phyloP scores from a whole-genome alignment of 1,140 invertebrate species.

The Matsumurasca onukii region DNA sequence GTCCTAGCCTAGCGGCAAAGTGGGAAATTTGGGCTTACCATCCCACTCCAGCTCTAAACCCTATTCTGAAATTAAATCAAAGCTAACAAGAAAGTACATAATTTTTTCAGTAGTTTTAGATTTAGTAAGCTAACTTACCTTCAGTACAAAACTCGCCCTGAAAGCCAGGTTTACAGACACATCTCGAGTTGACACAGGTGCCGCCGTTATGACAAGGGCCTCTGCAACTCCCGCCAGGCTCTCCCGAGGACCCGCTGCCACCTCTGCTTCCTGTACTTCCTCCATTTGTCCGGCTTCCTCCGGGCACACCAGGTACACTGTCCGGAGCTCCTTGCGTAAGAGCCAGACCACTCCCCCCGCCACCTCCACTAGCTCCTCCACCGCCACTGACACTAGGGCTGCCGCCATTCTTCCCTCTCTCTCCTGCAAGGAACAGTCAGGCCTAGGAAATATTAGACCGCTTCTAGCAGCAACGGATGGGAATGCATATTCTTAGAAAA shows the following conservation, averaged over 20 bases:
- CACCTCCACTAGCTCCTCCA: neutral
- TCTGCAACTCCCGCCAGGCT: slow-evolving; percentile 43
- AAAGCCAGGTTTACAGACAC: slow-evolving; percentile 71
- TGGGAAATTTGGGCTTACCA: too few species aligned
- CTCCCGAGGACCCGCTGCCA: neutral
- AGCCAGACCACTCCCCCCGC: too few species aligned
- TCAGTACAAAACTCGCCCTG: slow-evolving; percentile 76
- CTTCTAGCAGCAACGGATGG: neutral
- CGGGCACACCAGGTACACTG: too few species aligned
- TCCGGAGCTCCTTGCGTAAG: too few species aligned
- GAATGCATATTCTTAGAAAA: neutral
- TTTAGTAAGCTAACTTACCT: slow-evolving; percentile 68
- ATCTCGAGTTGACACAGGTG: slow-evolving; percentile 69
- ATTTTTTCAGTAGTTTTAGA: too few species aligned
- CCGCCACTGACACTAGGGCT: neutral
- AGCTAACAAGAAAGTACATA: too few species aligned
- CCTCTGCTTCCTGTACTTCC: neutral
- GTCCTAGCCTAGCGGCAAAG: too few species aligned
- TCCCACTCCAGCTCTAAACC: too few species aligned
- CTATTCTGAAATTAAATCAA: too few species aligned
- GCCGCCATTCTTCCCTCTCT: neutral
- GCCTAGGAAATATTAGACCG: slow-evolving; percentile 27
- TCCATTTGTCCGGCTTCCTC: neutral
- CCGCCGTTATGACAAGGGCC: slow-evolving; percentile 76
- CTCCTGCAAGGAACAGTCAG: neutral